These are phyloP conservation scores for Collichthys lucidus DNA, from an alignment of 2,113 vertebrate species.

Conservation along the genomic window DNA sequence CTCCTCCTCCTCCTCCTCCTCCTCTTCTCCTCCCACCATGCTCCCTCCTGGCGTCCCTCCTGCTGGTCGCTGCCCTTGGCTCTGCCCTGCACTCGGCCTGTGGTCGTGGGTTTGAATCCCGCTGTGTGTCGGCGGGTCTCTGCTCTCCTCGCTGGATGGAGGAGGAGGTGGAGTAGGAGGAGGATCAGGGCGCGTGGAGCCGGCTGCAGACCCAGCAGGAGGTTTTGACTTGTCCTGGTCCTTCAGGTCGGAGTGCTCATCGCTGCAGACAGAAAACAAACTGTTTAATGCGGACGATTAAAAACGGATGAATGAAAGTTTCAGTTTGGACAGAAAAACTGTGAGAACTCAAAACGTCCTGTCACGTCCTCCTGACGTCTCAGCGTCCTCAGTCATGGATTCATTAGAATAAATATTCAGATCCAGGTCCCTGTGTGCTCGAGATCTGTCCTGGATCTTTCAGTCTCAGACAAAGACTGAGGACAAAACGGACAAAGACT, in stretches of 20 bases:
- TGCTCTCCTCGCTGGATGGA: constrained; percentile 64
- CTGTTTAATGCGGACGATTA: no score
- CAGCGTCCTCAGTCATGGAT: no score
- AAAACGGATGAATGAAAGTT: no score
- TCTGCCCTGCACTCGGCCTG: constrained; percentile 14
- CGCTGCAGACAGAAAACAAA: constrained; percentile 27
- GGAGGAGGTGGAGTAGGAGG: constrained; percentile 2
- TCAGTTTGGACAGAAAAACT: no score
- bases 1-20: no score
- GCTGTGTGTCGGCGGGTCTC: not conserved
- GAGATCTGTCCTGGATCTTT: no score
- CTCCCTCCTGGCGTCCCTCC: not conserved
- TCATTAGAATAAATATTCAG: no score
- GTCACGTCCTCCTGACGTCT: no score
- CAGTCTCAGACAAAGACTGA: no score
- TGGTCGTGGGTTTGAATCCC: constrained; percentile 43
- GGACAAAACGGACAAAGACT: no score
- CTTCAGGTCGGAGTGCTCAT: constrained; percentile 28
- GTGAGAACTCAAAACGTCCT: no score
- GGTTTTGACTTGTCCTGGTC: not conserved
- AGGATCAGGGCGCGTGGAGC: not conserved
- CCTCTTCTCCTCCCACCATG: not conserved
- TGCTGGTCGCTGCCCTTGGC: not conserved
- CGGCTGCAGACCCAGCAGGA: not conserved
- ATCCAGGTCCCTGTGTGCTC: no score